Conservation (phyloP, 2,888 invertebrate species). For the Ectropis crepuscularia region DNA sequence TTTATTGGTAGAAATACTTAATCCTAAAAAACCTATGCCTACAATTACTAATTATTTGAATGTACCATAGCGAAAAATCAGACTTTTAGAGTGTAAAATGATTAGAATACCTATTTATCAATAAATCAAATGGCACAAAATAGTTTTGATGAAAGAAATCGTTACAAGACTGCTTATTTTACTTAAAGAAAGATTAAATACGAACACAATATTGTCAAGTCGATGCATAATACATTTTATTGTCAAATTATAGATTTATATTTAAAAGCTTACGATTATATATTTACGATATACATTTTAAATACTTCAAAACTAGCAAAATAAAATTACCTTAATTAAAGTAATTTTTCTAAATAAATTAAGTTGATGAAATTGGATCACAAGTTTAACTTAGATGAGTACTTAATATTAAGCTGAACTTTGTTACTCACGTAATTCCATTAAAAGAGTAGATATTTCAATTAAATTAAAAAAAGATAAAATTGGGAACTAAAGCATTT, state of each 20-base stretch:
- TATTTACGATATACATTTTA: no score
- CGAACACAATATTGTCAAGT: constrained; percentile 34
- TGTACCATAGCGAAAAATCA: constrained; percentile 44
- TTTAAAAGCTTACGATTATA: constrained; percentile 34
- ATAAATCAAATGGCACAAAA: constrained; percentile 39
- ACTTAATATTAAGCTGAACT: constrained; percentile 1
- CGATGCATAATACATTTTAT: constrained; percentile 16
- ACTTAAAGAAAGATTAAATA: constrained; percentile 20
- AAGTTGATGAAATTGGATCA: constrained; percentile 36
- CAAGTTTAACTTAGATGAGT: constrained; percentile 2
- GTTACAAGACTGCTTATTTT: constrained; percentile 23
- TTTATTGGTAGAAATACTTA: constrained; percentile 41
- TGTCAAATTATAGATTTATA: constrained; percentile 40
- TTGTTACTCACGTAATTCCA: constrained; percentile 4
- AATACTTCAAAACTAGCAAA: constrained; percentile 33
- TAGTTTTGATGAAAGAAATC: constrained; percentile 18
- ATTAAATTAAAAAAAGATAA: no score
- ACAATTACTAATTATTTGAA: constrained; percentile 24
- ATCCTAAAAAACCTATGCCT: constrained; percentile 26
- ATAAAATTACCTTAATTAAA: constrained; percentile 19
- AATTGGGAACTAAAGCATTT: no score
- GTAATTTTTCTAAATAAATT: constrained; percentile 27
- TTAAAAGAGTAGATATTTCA: no score
- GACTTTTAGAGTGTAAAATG: constrained; percentile 41
- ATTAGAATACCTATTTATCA: constrained; percentile 28